Evolutionary conservation across 2,113 vertebrate genomes (phyloP).

Genomic region (Barbus barbus): DNA sequence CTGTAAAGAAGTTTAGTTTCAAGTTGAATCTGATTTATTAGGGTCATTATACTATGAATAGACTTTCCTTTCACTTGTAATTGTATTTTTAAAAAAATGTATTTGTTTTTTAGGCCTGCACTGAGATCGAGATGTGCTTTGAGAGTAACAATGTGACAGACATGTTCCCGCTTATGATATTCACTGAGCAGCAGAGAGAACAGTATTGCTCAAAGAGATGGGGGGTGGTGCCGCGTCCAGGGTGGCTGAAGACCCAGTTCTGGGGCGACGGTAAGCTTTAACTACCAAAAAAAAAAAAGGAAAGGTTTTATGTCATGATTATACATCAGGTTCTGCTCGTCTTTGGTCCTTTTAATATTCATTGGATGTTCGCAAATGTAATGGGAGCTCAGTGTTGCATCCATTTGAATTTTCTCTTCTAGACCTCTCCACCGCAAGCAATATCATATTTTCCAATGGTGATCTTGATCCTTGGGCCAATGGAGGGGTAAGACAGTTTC

Average conservation of each 20-base stretch:
- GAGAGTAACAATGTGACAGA: slow-evolving; percentile 88
- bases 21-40: not conserved
- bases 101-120: slow-evolving; percentile 82
- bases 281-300: too few species aligned
- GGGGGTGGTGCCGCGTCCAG: slow-evolving; percentile 76
- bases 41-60: not conserved
- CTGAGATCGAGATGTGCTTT: slow-evolving; percentile 84
- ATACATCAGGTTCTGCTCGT: not conserved
- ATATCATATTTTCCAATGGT: slow-evolving; percentile 95
- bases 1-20: not conserved
- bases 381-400: not conserved
- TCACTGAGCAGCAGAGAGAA: slow-evolving; percentile 74
- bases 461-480: slow-evolving; percentile 94
- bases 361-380: not conserved
- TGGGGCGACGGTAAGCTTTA: slow-evolving; percentile 81
- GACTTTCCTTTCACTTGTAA: not conserved
- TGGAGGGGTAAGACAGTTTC: slow-evolving; percentile 81
- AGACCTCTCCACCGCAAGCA: slow-evolving; percentile 85
- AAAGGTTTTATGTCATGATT: not conserved
- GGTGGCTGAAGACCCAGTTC: slow-evolving; percentile 83
- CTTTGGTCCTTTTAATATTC: not conserved
- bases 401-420: slow-evolving; percentile 47
- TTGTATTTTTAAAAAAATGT: not conserved
- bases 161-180: slow-evolving; percentile 87
- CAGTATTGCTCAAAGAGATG: slow-evolving; percentile 82